phyloP scores from a whole-genome alignment of 2,113 vertebrate species.

The Coturnix japonica region DNA sequence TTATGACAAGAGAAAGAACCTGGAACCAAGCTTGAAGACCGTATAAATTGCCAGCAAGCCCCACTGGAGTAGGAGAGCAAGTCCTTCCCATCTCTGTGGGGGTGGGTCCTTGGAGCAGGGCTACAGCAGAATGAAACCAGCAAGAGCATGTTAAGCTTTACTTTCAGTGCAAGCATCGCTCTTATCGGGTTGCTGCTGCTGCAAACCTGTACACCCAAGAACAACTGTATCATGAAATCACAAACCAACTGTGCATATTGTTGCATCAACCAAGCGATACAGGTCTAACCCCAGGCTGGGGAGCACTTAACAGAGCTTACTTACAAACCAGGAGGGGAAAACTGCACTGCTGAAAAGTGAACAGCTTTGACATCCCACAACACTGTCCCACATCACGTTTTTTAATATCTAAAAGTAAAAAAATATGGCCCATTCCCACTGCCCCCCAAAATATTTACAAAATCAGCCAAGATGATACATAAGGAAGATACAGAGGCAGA shows the following conservation, averaged over 20 bases:
- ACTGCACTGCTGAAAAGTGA: constrained; percentile 68
- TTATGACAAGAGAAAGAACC: not conserved
- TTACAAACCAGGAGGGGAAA: constrained; percentile 63
- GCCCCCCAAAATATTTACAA: constrained; percentile 67
- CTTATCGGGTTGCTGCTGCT: not conserved
- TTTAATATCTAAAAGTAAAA: constrained; percentile 78
- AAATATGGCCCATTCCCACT: constrained; percentile 69
- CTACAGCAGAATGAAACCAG: not conserved
- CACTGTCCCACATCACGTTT: constrained; percentile 76
- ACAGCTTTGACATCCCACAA: constrained; percentile 74
- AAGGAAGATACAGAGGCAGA: constrained; percentile 42
- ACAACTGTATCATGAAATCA: not conserved
- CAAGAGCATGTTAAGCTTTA: not conserved
- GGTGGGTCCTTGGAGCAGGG: not conserved
- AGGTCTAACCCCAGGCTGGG: constrained; percentile 34
- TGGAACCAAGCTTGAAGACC: not conserved
- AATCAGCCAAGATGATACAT: constrained; percentile 52
- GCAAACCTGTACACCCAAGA: not conserved
- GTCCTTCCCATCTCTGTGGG: not conserved
- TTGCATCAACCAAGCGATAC: constrained; percentile 9
- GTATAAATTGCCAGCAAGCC: not conserved
- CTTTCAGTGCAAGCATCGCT: not conserved
- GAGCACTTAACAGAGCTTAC: constrained; percentile 48
- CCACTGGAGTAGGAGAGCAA: not conserved
- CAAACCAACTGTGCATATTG: not conserved